A percentile compares a stretch with the other conserved stretches of the same genome.
Conservation (phyloP, 2,888 invertebrate genomes). For the Eudemis profundana region DNA sequence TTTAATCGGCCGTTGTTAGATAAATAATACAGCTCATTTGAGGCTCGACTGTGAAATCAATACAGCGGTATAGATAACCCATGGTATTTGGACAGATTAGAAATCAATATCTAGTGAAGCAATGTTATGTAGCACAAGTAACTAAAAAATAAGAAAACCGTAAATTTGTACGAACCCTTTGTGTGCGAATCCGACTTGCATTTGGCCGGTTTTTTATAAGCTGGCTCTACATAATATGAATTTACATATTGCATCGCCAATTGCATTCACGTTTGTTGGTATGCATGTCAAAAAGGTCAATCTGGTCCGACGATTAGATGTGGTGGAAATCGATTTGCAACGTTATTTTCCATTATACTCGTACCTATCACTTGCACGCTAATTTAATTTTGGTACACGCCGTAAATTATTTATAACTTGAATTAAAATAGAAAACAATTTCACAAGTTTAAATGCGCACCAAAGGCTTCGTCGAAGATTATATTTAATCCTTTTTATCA, state of each 20-base stretch:
- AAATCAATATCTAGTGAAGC: too few relatives aligned
- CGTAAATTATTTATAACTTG: too few relatives aligned
- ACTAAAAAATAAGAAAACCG: too few relatives aligned
- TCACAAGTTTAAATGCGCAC: too few relatives aligned
- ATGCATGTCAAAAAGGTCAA: not conserved
- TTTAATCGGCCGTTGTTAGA: conserved; percentile 23
- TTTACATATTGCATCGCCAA: not conserved
- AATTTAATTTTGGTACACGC: not conserved
- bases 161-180: too few relatives aligned
- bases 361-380: not conserved
- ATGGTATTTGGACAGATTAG: not conserved
- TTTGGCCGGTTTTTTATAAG: too few relatives aligned
- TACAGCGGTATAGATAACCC: not conserved
- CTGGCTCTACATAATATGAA: too few relatives aligned
- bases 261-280: not conserved
- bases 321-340: not conserved
- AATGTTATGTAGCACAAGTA: too few relatives aligned
- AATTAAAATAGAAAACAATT: too few relatives aligned
- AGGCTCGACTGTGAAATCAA: conserved; percentile 22
- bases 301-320: not conserved
- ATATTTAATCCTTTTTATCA: too few relatives aligned
- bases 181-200: too few relatives aligned
- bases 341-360: not conserved
- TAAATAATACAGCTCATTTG: conserved; percentile 25
- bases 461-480: too few relatives aligned